These are phyloP conservation scores for Drosophila melanogaster DNA, from an alignment of 1,140 invertebrate genomes.

Conservation along the genomic window Release_6_plus_ISO1_MT NT_037436.4:12042501-12043000, in stretches of 20 bases:
- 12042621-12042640: constrained; percentile 49
- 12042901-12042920: constrained; percentile 47
- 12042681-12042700: constrained; percentile 27
- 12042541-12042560: constrained; percentile 30
- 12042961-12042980: constrained; percentile 46
- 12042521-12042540: constrained; percentile 36
- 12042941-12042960: constrained; percentile 63
- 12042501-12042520: constrained; percentile 48
- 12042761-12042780: constrained; percentile 69
- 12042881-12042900: constrained; percentile 46
- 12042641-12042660: constrained; percentile 55
- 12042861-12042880: constrained; percentile 66
- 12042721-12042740: constrained; percentile 37
- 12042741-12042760: constrained; percentile 27
- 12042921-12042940: constrained; percentile 60
- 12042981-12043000: constrained; percentile 40
- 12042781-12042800: constrained; percentile 71
- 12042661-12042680: constrained; percentile 11
- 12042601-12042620: constrained; percentile 46
- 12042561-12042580: constrained; percentile 40
- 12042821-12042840: constrained; percentile 75
- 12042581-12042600: constrained; percentile 63
- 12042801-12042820: constrained; percentile 68
- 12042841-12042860: constrained; percentile 61
- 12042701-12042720: constrained; percentile 37